phyloP scores from a whole-genome alignment of 1,140 invertebrate genomes.

The Dysdera silvatica region DNA sequence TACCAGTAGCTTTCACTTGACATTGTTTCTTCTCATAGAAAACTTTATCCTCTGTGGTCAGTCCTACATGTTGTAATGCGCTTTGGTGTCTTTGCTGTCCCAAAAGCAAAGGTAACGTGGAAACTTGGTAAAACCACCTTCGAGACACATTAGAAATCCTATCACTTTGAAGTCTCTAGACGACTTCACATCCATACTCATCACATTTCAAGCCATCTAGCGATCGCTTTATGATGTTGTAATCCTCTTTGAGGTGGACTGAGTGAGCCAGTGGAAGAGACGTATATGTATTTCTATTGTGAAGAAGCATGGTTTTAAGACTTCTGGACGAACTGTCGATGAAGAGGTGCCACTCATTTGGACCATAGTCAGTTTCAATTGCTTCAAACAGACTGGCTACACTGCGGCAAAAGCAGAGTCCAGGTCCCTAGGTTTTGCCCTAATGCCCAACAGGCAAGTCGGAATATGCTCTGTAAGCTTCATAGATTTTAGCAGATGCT shows the following conservation, averaged over 20 bases:
- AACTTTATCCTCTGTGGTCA: slow-evolving; percentile 37
- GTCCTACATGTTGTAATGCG: slow-evolving; percentile 38
- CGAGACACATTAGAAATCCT: slow-evolving; percentile 36
- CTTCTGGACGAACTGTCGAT: neutral
- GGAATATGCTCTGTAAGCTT: no score
- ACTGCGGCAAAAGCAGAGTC: no score
- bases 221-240: slow-evolving; percentile 37
- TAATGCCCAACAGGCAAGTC: no score
- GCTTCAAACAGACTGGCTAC: no score
- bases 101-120: slow-evolving; percentile 44
- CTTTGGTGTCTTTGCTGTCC: slow-evolving; percentile 45
- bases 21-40: slow-evolving; percentile 36
- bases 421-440: no score
- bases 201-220: slow-evolving; percentile 37
- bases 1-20: slow-evolving; percentile 37
- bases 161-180: slow-evolving; percentile 32
- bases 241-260: slow-evolving; percentile 38
- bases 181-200: slow-evolving; percentile 38
- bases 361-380: no score
- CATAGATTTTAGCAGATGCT: no score
- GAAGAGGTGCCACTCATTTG: no score
- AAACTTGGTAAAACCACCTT: slow-evolving; percentile 46
- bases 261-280: no score
- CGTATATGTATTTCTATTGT: neutral
- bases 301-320: neutral